Base-by-base conservation (phyloP, 2,113 vertebrate species). In the Syngnathus floridae region DNA sequence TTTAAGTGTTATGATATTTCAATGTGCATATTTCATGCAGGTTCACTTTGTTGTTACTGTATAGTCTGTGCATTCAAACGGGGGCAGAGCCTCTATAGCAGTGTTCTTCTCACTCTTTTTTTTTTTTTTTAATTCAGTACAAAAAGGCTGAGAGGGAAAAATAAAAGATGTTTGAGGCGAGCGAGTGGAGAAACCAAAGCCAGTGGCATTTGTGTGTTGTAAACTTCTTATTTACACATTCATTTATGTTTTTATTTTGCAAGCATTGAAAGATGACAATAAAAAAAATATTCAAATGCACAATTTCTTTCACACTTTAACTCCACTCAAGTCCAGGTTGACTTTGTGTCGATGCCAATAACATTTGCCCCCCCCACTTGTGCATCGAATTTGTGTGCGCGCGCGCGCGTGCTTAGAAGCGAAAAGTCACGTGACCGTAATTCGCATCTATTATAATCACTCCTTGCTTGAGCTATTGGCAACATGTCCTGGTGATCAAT, bases 81-180 rank as follows among this genome's bases (percentile, higher is more conserved):
- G 90, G 91, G 94, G 93, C 94, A 93, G 93, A 93, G 95, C 94
- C 93, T 92, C 92, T 92, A 71, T 79, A 91, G 86, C 56, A 64
- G 79, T 89, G 84, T 86, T 82, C 70, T 77, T 83, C 75, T 86
- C 72, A 78, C 35, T 78, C 46, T 78, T 64, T 26, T 65, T 73
- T 65, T 74, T 73, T 76, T 71, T 82, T 85, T 80, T 75, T 66
- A 48, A 87, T 84, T 87, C 75, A 88, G 75, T 84, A 82, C 76
- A 84, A 84, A 85, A 87, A 77, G 74, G 73, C 78, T 83, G 81
- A 82, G 49, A 59, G 57, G 57, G 43, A 76, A 84, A 80, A 77
- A 72, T 64, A 83, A 84, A 75, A 82, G 71, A 82, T 91, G 79
- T 90, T 91, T 89, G 90, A 93, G 92, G 91, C 92, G 92, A 89